Evolutionary conservation across 2,888 invertebrate genomes (phyloP).

Genomic region (Chloroclystis v-ata): DNA sequence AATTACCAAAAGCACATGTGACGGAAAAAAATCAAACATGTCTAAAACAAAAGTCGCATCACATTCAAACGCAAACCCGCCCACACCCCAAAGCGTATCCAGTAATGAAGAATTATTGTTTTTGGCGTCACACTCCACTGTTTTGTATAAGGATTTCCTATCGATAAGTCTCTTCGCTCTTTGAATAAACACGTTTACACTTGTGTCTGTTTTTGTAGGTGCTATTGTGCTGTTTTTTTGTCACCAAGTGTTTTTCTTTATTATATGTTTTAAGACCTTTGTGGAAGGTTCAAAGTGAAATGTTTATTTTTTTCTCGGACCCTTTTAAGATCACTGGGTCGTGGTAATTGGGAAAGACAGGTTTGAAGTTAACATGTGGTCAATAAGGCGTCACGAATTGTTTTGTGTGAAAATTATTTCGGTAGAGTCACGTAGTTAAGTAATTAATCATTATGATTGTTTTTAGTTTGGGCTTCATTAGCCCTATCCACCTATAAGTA

Average conservation of each 20-base stretch:
- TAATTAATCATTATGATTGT: neutral
- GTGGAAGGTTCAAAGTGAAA: conserved; percentile 11
- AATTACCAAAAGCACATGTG: neutral
- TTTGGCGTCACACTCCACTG: conserved; percentile 66
- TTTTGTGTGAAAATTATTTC: conserved; percentile 17
- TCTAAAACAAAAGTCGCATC: conserved; percentile 30
- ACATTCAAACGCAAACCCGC: conserved; percentile 28
- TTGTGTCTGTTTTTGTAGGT: conserved; percentile 52
- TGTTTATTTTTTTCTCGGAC: conserved; percentile 15
- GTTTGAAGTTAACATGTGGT: conserved; percentile 26
- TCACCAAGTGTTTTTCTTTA: conserved; percentile 30
- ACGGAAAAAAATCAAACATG: neutral
- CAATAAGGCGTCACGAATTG: conserved; percentile 18
- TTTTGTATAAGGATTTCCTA: conserved; percentile 72
- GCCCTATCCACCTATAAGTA: neutral
- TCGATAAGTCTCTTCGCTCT: conserved; percentile 60
- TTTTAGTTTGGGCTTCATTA: neutral
- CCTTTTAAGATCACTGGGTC: conserved; percentile 28
- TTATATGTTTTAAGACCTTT: conserved; percentile 14
- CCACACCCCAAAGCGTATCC: conserved; percentile 47
- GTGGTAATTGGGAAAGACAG: conserved; percentile 30
- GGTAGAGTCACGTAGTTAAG: conserved; percentile 6
- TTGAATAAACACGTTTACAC: conserved; percentile 66
- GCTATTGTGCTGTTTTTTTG: conserved; percentile 36
- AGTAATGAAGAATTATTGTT: conserved; percentile 75